A percentile compares a stretch with the other conserved stretches of the same genome.
These are phyloP conservation scores for Lutjanus campechanus DNA, from an alignment of 2,797 vertebrate species.

Conservation along the genomic window DNA sequence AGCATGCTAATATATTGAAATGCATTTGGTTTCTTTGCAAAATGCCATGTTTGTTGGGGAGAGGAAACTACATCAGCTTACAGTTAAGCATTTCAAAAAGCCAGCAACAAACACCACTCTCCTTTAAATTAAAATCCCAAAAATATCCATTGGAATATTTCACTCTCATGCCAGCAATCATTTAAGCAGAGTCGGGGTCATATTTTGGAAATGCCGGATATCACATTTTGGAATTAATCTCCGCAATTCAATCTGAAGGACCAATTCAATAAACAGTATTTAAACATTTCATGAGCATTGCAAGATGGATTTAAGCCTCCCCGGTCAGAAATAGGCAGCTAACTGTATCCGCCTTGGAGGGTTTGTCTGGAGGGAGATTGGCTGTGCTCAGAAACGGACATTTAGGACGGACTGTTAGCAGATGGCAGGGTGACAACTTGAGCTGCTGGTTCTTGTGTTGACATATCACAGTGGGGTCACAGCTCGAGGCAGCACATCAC, in stretches of 20 bases:
- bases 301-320: conserved; percentile 51
- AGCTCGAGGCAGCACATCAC: conserved; percentile 66
- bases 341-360: conserved; percentile 28
- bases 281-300: conserved; percentile 55
- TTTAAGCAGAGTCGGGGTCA: conserved; percentile 50
- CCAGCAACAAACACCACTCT: conserved; percentile 34
- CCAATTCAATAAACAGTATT: conserved; percentile 54
- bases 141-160: conserved; percentile 51
- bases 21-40: conserved; percentile 42
- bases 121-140: conserved; percentile 49
- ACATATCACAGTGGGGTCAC: conserved; percentile 66
- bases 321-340: conserved; percentile 47
- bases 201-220: conserved; percentile 49
- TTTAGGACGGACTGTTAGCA: conserved; percentile 67
- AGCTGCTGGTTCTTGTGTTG: conserved; percentile 70
- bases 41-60: conserved; percentile 34
- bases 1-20: conserved; percentile 52
- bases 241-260: conserved; percentile 65
- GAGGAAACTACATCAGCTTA: conserved; percentile 41
- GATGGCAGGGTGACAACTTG: conserved; percentile 76
- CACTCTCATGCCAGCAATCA: conserved; percentile 37
- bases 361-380: conserved; percentile 38
- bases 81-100: conserved; percentile 38
- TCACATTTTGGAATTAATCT: conserved; percentile 66
- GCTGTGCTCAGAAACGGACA: conserved; percentile 54